A percentile compares a stretch with the other conserved stretches of the same genome.
phyloP scores from a whole-genome alignment of 2,888 invertebrate genomes.

The Lordiphosa fenestrarum region DNA sequence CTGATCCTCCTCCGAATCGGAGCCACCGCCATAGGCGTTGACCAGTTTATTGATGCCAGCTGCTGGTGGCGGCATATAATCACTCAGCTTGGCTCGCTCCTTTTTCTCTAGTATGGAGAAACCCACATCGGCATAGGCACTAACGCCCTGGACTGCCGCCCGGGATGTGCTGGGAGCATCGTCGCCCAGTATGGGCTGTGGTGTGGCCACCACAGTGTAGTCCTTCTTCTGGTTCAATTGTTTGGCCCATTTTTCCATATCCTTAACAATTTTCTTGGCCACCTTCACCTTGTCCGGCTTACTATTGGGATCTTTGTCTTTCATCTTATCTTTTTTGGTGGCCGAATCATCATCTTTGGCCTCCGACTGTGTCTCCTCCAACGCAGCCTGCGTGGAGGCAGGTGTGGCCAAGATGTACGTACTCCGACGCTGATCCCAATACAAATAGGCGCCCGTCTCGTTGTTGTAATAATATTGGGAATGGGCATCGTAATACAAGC shows the following conservation, averaged over 20 bases:
- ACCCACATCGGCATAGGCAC: slow-evolving; percentile 94
- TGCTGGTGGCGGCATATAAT: slow-evolving; percentile 66
- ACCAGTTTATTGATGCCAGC: slow-evolving; percentile 82
- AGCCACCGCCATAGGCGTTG: slow-evolving; percentile 88
- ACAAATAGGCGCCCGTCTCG: slow-evolving; percentile 93
- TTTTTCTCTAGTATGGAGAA: slow-evolving; percentile 94
- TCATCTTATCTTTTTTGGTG: slow-evolving; percentile 81
- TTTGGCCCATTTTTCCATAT: slow-evolving; percentile 94
- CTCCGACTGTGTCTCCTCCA: slow-evolving; percentile 61
- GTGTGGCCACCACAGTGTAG: slow-evolving; percentile 78
- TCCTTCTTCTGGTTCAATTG: slow-evolving; percentile 98
- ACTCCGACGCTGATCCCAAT: slow-evolving; percentile 91
- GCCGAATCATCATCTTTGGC: slow-evolving; percentile 55
- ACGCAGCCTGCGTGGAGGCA: slow-evolving; percentile 75
- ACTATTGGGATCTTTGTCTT: slow-evolving; percentile 73
- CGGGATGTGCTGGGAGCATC: slow-evolving; percentile 55
- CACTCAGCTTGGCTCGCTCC: slow-evolving; percentile 78
- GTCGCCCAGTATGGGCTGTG: slow-evolving; percentile 68
- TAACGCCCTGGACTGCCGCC: slow-evolving; percentile 29
- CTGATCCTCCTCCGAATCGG: slow-evolving; percentile 83
- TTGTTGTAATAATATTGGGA: slow-evolving; percentile 98
- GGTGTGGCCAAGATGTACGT: slow-evolving; percentile 82
- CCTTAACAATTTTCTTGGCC: slow-evolving; percentile 98
- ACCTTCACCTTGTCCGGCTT: slow-evolving; percentile 97
- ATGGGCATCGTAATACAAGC: slow-evolving; percentile 97